These are phyloP conservation scores for Galago senegalensis DNA, from an alignment of 2,797 vertebrate genomes.

Conservation along the genomic window DNA sequence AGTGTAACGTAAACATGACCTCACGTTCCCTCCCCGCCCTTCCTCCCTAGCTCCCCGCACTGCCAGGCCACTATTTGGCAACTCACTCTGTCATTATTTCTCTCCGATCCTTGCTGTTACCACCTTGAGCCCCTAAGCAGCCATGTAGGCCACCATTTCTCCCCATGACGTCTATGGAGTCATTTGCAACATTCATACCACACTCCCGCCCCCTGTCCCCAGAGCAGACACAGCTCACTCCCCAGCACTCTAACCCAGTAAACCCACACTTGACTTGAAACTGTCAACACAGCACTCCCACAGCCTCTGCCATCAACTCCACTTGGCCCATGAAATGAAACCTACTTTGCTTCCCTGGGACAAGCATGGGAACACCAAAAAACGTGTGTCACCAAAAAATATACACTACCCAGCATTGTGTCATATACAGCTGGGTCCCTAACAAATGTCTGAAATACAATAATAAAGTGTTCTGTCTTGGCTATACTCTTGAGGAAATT, in stretches of 20 bases:
- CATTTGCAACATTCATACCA: not conserved
- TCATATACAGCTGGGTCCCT: not conserved
- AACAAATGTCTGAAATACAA: conserved; percentile 21
- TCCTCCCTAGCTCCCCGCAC: not conserved
- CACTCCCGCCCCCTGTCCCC: too few species aligned
- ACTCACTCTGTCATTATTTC: not conserved
- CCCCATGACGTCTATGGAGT: not conserved
- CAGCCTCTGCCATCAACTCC: not conserved
- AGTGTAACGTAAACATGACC: not conserved
- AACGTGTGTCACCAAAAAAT: not conserved
- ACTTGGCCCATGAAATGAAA: not conserved
- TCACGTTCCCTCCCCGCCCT: not conserved
- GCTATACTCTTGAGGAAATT: conserved; percentile 6
- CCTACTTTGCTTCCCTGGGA: not conserved
- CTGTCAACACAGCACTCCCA: not conserved
- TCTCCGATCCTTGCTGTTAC: not conserved
- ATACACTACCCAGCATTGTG: not conserved
- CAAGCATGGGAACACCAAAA: not conserved
- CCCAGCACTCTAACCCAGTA: not conserved
- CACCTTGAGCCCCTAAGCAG: not conserved
- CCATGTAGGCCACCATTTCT: not conserved
- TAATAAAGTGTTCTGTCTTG: not conserved
- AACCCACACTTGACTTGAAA: conserved; percentile 22
- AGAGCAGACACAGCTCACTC: not conserved
- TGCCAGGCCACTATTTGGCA: not conserved